Conservation (phyloP, 2,888 invertebrate genomes). For the Lottia gigantea region DNA sequence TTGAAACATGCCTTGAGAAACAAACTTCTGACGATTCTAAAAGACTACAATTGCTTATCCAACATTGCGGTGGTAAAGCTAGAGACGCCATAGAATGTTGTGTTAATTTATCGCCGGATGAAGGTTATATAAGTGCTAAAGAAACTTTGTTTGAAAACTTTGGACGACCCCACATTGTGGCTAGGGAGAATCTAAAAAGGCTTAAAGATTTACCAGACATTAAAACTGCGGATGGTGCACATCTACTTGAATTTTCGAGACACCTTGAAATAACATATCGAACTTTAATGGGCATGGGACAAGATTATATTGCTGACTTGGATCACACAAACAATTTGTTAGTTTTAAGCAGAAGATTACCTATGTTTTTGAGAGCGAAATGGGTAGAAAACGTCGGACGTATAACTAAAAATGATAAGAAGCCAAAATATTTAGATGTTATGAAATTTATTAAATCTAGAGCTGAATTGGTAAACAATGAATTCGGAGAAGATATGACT, state of each 20-base stretch:
- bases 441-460: neutral
- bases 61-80: neutral
- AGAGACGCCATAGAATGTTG: conserved; percentile 2
- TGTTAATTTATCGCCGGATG: neutral
- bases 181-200: neutral
- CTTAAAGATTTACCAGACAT: neutral
- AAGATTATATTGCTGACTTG: neutral
- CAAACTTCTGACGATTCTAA: too few relatives aligned
- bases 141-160: neutral
- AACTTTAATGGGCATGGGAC: neutral
- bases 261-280: neutral
- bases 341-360: neutral
- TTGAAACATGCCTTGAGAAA: too few relatives aligned
- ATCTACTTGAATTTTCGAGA: neutral
- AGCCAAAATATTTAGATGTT: neutral
- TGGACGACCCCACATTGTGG: neutral
- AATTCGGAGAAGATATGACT: neutral
- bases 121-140: neutral
- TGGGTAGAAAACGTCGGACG: neutral
- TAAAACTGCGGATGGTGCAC: neutral
- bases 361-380: neutral
- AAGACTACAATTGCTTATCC: neutral
- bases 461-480: neutral
- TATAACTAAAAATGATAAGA: neutral
- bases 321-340: neutral